A percentile compares a stretch with the other conserved stretches of the same genome.
phyloP scores from a whole-genome alignment of 53 echinoderm and acorn worm species.

The Hippasteria phrygiana region DNA sequence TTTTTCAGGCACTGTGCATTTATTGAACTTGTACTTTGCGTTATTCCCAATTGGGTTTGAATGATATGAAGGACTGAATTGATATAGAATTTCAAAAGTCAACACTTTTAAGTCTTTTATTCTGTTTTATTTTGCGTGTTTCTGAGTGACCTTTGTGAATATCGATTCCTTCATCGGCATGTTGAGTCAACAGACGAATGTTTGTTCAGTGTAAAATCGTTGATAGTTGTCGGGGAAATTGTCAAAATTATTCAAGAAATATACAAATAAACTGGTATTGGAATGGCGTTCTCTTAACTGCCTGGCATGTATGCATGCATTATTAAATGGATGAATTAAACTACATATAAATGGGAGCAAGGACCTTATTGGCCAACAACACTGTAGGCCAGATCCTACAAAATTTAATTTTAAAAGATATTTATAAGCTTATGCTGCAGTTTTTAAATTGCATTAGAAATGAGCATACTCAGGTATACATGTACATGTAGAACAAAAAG shows the following conservation, averaged over 20 bases:
- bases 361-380: too few relatives aligned
- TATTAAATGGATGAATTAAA: too few relatives aligned
- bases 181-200: not conserved
- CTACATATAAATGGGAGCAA: too few relatives aligned
- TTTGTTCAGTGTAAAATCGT: not conserved
- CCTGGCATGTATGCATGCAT: too few relatives aligned
- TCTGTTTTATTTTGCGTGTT: not conserved
- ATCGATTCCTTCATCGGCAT: not conserved
- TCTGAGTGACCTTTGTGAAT: slow-evolving; percentile 5
- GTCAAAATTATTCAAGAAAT: not conserved
- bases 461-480: too few relatives aligned
- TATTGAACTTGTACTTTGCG: not conserved
- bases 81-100: slow-evolving; percentile 6
- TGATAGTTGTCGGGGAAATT: slow-evolving; percentile 2
- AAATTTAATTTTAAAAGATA: too few relatives aligned
- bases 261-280: not conserved
- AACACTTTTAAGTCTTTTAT: not conserved
- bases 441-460: too few relatives aligned
- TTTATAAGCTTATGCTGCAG: too few relatives aligned
- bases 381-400: too few relatives aligned
- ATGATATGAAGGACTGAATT: not conserved
- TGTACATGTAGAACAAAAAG: too few relatives aligned
- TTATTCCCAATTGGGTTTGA: not conserved
- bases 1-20: too few relatives aligned
- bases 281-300: not conserved